Evolutionary conservation across 2,888 invertebrate genomes (phyloP).

Genomic region (Drosophila maculinotata): DNA sequence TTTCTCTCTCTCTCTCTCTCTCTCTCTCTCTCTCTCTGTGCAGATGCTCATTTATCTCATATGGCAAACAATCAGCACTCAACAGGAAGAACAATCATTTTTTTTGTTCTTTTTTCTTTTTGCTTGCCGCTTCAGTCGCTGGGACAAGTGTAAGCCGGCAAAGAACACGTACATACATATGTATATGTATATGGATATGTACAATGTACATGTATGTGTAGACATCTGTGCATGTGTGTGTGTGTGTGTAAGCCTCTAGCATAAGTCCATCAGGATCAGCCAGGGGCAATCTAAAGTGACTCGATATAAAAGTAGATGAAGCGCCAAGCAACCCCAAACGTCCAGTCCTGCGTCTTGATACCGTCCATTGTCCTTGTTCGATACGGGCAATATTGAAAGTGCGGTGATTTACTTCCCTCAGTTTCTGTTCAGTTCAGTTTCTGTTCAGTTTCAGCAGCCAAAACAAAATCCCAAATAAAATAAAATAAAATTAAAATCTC

Average conservation of each 20-base stretch:
- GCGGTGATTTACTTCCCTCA: constrained; percentile 79
- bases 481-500: constrained; percentile 81
- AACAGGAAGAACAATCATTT: constrained; percentile 62
- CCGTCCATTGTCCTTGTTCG: constrained; percentile 49
- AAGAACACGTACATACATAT: constrained; percentile 42
- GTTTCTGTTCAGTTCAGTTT: too few relatives aligned
- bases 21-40: neutral
- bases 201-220: constrained; percentile 16
- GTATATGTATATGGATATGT: too few relatives aligned
- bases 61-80: constrained; percentile 73
- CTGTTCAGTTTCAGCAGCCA: constrained; percentile 38
- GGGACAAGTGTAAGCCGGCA: constrained; percentile 77
- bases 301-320: constrained; percentile 36
- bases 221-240: constrained; percentile 17
- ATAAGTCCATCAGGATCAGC: constrained; percentile 73
- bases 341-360: constrained; percentile 48
- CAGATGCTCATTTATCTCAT: constrained; percentile 75
- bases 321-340: constrained; percentile 49
- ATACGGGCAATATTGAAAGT: constrained; percentile 64
- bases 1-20: neutral
- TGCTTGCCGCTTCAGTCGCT: constrained; percentile 34
- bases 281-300: constrained; percentile 61
- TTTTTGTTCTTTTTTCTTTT: constrained; percentile 29
- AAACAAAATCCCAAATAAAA: constrained; percentile 56
- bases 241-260: constrained; percentile 47